Base-by-base conservation (phyloP, 1,140 invertebrate species). In the Ylistrum balloti region DNA sequence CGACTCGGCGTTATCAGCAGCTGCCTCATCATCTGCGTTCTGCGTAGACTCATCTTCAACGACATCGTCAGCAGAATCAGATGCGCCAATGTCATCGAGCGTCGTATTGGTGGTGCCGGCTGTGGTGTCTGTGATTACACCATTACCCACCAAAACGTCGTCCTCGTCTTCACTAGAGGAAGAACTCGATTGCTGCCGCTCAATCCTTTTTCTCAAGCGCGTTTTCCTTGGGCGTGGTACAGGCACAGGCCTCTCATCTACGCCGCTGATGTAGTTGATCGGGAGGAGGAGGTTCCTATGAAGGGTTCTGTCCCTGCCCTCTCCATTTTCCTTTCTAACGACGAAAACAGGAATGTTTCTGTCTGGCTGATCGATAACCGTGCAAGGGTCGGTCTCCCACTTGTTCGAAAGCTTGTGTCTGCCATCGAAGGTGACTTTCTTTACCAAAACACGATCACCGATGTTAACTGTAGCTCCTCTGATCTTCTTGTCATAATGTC, bases 401-500 rank as follows among this genome's bases (percentile, higher is more conserved):
- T 89, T 89, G 34, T 89, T 74, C 7, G 48, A 32, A 13, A 89
- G n/a, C 33, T 89, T 89, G 48, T 89, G 88, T 56, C 88, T n/a
- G 34, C 88, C 48, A 34, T 89, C 56, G 34, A 34, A 85, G 22
- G 88, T 48, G 28, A 89, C 28, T 33, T 45, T 88, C 38, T 88
- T 88, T 0, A 88, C 87, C 38, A 88, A 88, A 28, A 89, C 88
- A 89, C 28, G 88, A 89, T 85, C 33, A 33, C 33, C 86, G 33
- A 85, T 28, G 33, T 85, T 32, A 20, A 56, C 34, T 38, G 20
- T 33, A 38, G n/a, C 41, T 33, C 41, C 88, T 56, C 32, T 13
- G 22, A n/a, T 22, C 35, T 85, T 89, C 38, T 34, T 33, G 34
- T 89, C 38, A 89, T 85, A 89, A 56, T 88, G 11, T 15, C 34